A percentile compares a stretch with the other conserved stretches of the same genome.
Evolutionary conservation across 2,113 vertebrate species (phyloP).

Genomic region (Aspiorhynchus laticeps): DNA sequence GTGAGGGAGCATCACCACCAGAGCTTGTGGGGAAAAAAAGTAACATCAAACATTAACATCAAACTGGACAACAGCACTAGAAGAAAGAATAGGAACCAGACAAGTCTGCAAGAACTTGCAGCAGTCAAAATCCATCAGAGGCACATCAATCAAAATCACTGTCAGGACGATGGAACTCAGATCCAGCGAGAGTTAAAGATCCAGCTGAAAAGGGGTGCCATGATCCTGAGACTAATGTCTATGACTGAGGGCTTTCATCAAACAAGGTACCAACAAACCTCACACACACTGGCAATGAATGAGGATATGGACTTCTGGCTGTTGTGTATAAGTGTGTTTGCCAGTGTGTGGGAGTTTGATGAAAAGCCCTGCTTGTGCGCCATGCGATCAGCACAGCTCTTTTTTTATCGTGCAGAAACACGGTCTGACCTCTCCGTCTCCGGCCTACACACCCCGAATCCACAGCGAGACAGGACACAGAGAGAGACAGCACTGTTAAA

Average conservation of each 20-base stretch:
- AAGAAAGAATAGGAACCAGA: conserved; percentile 20
- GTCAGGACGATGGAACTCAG: conserved; percentile 68
- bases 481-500: conserved; percentile 76
- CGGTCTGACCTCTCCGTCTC: conserved; percentile 82
- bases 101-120: conserved; percentile 50
- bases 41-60: conserved; percentile 60
- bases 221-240: conserved; percentile 68
- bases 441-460: conserved; percentile 77
- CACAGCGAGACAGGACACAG: conserved; percentile 74
- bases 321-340: conserved; percentile 24
- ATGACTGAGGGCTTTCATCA: conserved; percentile 74
- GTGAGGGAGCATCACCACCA: conserved; percentile 64
- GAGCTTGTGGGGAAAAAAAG: conserved; percentile 58
- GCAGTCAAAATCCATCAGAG: conserved; percentile 59
- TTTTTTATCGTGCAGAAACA: conserved; percentile 75
- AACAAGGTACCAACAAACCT: conserved; percentile 64
- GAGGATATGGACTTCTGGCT: neutral
- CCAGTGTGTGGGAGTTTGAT: conserved; percentile 68
- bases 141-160: conserved; percentile 69
- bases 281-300: conserved; percentile 61
- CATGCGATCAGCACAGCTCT: conserved; percentile 80
- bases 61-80: neutral
- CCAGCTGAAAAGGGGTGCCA: conserved; percentile 65
- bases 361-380: conserved; percentile 69
- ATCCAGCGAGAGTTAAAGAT: conserved; percentile 51